A percentile compares a stretch with the other conserved stretches of the same genome.
phyloP scores from a whole-genome alignment of 2,888 invertebrate genomes.

The Epinotia brunnichana region DNA sequence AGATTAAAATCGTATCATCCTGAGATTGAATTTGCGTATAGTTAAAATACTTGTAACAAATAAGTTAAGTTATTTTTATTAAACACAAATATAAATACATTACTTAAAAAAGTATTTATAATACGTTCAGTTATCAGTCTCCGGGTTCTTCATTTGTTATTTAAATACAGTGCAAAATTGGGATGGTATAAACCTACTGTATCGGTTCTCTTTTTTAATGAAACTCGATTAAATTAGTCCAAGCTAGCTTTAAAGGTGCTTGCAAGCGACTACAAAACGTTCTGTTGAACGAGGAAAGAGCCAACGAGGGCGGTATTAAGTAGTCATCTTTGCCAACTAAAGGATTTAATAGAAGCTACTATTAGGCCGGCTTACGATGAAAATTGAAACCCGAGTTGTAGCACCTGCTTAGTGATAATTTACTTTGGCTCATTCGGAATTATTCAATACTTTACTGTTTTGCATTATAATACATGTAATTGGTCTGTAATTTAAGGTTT shows the following conservation, averaged over 20 bases:
- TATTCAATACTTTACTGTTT: background rate
- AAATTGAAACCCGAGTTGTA: slow-evolving; percentile 22
- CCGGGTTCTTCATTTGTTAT: slow-evolving; percentile 25
- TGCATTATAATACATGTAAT: background rate
- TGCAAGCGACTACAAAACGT: background rate
- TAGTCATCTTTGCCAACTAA: background rate
- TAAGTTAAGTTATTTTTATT: slow-evolving; percentile 15
- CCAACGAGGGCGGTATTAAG: background rate
- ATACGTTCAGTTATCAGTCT: slow-evolving; percentile 37
- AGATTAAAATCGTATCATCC: slow-evolving; percentile 5
- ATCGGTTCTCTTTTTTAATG: slow-evolving; percentile 5
- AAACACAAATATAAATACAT: slow-evolving; percentile 30
- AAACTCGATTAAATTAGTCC: background rate
- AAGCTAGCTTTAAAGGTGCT: background rate
- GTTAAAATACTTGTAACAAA: slow-evolving; percentile 20
- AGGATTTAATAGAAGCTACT: background rate
- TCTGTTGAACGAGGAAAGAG: background rate
- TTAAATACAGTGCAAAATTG: slow-evolving; percentile 9
- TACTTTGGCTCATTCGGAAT: slow-evolving; percentile 25
- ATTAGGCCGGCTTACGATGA: slow-evolving; percentile 17
- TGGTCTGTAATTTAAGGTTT: slow-evolving; percentile 18
- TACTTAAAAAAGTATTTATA: slow-evolving; percentile 28
- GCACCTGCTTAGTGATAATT: slow-evolving; percentile 26
- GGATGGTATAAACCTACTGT: background rate
- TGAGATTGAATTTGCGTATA: slow-evolving; percentile 24